phyloP scores from a whole-genome alignment of 2,888 invertebrate genomes.

The Amphipyra tragopoginis region DNA sequence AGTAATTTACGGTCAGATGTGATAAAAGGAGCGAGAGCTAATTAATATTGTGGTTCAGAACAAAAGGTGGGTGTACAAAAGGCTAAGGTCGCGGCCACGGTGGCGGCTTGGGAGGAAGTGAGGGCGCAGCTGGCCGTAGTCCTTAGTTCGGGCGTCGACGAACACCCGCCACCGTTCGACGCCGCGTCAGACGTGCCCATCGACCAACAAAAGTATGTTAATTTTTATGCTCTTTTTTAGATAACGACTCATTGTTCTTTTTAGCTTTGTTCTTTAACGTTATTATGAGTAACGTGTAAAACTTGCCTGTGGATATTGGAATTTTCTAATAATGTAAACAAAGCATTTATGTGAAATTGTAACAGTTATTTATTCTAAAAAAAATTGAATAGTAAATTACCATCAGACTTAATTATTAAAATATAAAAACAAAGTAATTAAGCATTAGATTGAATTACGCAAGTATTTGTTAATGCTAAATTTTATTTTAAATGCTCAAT shows the following conservation, averaged over 20 bases:
- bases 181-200: slow-evolving; percentile 95
- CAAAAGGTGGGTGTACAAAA: slow-evolving; percentile 63
- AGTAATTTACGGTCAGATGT: slow-evolving; percentile 60
- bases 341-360: too few species aligned
- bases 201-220: slow-evolving; percentile 95
- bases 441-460: too few species aligned
- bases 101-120: slow-evolving; percentile 91
- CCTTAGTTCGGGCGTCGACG: slow-evolving; percentile 87
- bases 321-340: too few species aligned
- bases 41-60: slow-evolving; percentile 61
- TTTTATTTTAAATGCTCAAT: too few species aligned
- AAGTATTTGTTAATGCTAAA: too few species aligned
- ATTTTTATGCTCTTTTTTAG: slow-evolving; percentile 1
- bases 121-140: slow-evolving; percentile 91
- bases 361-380: too few species aligned
- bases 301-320: not conserved
- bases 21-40: slow-evolving; percentile 59
- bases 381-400: too few species aligned
- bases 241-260: not conserved
- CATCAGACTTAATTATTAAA: too few species aligned
- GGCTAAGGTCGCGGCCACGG: slow-evolving; percentile 52
- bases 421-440: too few species aligned
- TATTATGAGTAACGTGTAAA: not conserved
- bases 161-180: slow-evolving; percentile 94
- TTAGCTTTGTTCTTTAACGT: not conserved